Base-by-base conservation (phyloP, 1,140 invertebrate species). In the Plutomurus gul region DNA sequence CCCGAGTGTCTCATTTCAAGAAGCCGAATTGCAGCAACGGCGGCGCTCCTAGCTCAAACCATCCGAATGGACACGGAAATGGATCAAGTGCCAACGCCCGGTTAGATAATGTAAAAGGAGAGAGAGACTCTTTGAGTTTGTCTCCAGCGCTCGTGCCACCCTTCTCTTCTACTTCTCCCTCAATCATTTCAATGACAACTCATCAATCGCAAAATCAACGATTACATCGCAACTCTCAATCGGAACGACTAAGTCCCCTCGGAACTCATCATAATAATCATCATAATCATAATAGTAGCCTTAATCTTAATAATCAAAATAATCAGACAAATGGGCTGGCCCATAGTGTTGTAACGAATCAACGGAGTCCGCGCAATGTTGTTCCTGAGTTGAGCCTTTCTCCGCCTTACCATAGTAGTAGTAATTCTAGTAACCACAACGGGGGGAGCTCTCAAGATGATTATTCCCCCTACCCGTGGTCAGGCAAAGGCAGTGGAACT, bases 1-100 rank as follows among this genome's bases (percentile, higher is more conserved):
- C 91, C 85, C 90, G 94, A 82, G 93, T 95, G 85, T 94, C 93
- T 37, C 93, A 94, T 86, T 93, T 91, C 84, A 82, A 82, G 43
- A 79, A 74, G 33, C 82, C 80, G 8, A 76, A 76, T 56, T 81
- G 74, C 37, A 75, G 49, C 33, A 70, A 46, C 72, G 49, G 43
- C 5, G 27, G 6, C 43, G 39, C 46, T 25, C 49, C 71, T 16
- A 60, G 27, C 51, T 60, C 51, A 65, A 65, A 70, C 49, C 33
- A 22, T 56, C 51, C 47, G 27, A 33, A 51, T 72, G 36, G 40
- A 71, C 65, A 71, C 22, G 18, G 65, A 72, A 72, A 43, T 37
- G 36, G 36, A 40, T 20, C 36, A 47, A 79, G 43, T 65, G 37
- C 56, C 65, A 49, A 49, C 30, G 56, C 49, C 71, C 46, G 77